Conservation (phyloP, 1,140 invertebrate species). For the Planococcus citri region DNA sequence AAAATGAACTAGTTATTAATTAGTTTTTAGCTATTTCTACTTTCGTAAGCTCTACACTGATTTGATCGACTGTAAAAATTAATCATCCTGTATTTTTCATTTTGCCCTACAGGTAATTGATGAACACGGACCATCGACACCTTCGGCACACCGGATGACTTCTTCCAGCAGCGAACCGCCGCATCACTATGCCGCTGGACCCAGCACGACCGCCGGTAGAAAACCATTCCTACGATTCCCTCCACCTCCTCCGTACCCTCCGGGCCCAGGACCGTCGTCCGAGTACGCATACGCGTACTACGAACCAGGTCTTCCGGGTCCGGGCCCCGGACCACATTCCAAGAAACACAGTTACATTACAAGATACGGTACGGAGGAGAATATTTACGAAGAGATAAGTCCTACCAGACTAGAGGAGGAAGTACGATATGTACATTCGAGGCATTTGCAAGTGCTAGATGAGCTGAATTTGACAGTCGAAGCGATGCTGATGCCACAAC, state of each 20-base stretch:
- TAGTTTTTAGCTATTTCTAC: no score
- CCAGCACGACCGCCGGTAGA: background rate
- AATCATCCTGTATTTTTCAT: background rate
- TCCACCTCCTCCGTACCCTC: slow-evolving; percentile 23
- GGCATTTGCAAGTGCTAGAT: slow-evolving; percentile 47
- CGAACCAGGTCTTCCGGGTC: slow-evolving; percentile 44
- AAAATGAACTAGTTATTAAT: no score
- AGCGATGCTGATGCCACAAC: slow-evolving; percentile 66
- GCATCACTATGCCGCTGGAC: background rate
- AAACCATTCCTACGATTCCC: slow-evolving; percentile 4
- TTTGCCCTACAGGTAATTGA: slow-evolving; percentile 12
- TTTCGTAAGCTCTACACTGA: no score
- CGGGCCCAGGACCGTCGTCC: slow-evolving; percentile 28
- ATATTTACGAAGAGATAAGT: slow-evolving; percentile 76
- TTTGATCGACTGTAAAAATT: no score
- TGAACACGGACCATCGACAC: background rate
- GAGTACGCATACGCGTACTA: slow-evolving; percentile 71
- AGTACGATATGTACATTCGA: slow-evolving; percentile 38
- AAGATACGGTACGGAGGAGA: slow-evolving; percentile 67
- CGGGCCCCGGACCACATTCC: slow-evolving; percentile 27
- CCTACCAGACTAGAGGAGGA: slow-evolving; percentile 61
- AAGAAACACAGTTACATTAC: slow-evolving; percentile 46
- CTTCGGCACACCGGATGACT: background rate
- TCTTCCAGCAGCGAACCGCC: slow-evolving; percentile 10
- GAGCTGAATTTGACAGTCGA: slow-evolving; percentile 76